Evolutionary conservation across 23 tunicate species (phyloP), one percentile per base, ranked within the genome.

Genomic region (Aplidium turbinatum): DNA sequence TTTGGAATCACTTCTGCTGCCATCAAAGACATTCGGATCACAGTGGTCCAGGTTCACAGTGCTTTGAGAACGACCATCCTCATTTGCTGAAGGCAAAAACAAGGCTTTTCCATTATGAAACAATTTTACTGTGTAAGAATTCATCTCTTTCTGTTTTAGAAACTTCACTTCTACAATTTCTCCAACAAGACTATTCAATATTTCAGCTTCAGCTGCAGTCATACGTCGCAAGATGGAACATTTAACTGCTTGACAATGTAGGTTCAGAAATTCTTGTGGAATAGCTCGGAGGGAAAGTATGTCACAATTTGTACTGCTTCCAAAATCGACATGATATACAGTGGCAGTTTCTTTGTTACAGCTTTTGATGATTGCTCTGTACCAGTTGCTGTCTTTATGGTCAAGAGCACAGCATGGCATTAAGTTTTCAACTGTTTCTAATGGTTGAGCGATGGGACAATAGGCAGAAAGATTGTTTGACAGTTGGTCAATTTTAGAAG

Each of bases 321-420:
- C 90, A 77, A 77, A 84, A 68, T 84, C 90, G 9, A 79, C 65
- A 68, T 39, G 57, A 3, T 36, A 30, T 0, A 79, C 84, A 21
- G 32, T 22, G 4, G 70, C 77, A n/a, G n/a, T n/a, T n/a, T 36
- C 72, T 29, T 47, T 25, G 38, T 24, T 22, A 47, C 21, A 6
- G 28, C 38, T 20, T 28, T 70, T 46, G 6, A 47, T 31, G 9
- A 24, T 4, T 2, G 81, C 81, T 18, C 68, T 38, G 33, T 76
- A 77, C 90, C 90, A 84, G 23, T 45, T 77, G 1, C 47, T 52
- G 38, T 84, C 90, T 66, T 58, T 51, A 13, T 70, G 65, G 50
- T 65, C 77, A 1, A 57, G 23, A 31, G 83, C 83, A 57, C 83
- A 77, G 47, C 90, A 84, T 0, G 56, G 27, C 52, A 34, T 46